phyloP scores from a whole-genome alignment of 2,888 invertebrate genomes.

The Thereva nobilitata region DNA sequence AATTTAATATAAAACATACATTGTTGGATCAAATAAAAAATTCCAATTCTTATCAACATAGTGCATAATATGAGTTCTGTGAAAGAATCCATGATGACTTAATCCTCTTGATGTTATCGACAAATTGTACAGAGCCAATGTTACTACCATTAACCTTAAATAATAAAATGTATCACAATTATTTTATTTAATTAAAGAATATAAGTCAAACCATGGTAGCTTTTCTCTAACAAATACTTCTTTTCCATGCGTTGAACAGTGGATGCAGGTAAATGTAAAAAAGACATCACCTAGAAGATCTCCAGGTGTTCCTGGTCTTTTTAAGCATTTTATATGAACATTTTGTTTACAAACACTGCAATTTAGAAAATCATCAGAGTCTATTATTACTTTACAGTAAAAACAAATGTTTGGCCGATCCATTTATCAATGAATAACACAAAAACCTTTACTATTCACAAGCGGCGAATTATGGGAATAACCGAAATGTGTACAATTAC shows the following conservation, averaged over 20 bases:
- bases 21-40: conserved; percentile 68
- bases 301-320: conserved; percentile 69
- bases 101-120: conserved; percentile 72
- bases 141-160: conserved; percentile 72
- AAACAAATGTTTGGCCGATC: conserved; percentile 38
- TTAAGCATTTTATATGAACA: conserved; percentile 71
- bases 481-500: neutral
- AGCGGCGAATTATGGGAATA: neutral
- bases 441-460: neutral
- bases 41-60: conserved; percentile 83
- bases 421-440: neutral
- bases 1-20: conserved; percentile 60
- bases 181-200: no score
- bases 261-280: conserved; percentile 70
- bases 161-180: conserved; percentile 3
- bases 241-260: conserved; percentile 64
- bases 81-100: conserved; percentile 81
- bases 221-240: conserved; percentile 68
- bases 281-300: conserved; percentile 76
- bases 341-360: conserved; percentile 65
- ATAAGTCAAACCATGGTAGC: conserved; percentile 66
- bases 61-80: conserved; percentile 79
- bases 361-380: conserved; percentile 60
- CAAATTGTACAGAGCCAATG: conserved; percentile 77
- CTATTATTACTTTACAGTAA: conserved; percentile 45